phyloP scores from a whole-genome alignment of 2,888 invertebrate species.

The Sabatieria punctata region DNA sequence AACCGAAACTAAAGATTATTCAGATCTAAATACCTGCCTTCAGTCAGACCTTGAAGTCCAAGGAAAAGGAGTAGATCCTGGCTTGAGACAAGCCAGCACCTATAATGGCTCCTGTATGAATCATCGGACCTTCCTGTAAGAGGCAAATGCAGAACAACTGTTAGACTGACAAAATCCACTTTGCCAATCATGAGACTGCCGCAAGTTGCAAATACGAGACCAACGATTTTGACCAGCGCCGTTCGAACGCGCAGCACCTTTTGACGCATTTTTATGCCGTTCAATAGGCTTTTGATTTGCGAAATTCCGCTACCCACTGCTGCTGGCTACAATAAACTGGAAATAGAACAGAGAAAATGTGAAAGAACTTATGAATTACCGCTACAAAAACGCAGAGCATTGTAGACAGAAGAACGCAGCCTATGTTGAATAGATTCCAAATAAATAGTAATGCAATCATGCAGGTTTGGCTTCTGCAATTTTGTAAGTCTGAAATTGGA shows the following conservation, averaged over 20 bases:
- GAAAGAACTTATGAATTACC: too few relatives aligned
- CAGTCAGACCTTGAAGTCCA: too few relatives aligned
- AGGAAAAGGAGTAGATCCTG: slow-evolving; percentile 40
- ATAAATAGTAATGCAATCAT: too few relatives aligned
- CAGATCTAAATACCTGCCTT: too few relatives aligned
- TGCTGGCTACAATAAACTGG: slow-evolving; percentile 47
- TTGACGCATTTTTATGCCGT: slow-evolving; percentile 84
- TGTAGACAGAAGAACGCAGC: too few relatives aligned
- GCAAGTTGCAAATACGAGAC: slow-evolving; percentile 73
- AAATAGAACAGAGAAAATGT: too few relatives aligned
- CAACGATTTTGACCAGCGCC: slow-evolving; percentile 64
- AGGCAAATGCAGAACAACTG: not conserved
- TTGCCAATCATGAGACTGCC: slow-evolving; percentile 82
- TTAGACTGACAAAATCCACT: not conserved
- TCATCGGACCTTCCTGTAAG: slow-evolving; percentile 84
- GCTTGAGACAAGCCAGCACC: slow-evolving; percentile 92
- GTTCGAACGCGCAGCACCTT: slow-evolving; percentile 71
- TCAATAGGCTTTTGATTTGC: slow-evolving; percentile 86
- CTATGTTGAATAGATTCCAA: too few relatives aligned
- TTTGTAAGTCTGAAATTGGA: too few relatives aligned
- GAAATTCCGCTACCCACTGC: slow-evolving; percentile 90
- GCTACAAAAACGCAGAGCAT: too few relatives aligned
- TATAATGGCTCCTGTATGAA: slow-evolving; percentile 84
- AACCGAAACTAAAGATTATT: too few relatives aligned
- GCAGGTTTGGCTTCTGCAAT: too few relatives aligned